Base-by-base conservation (phyloP, 2,888 invertebrate genomes). In the Serrognathus titanus region DNA sequence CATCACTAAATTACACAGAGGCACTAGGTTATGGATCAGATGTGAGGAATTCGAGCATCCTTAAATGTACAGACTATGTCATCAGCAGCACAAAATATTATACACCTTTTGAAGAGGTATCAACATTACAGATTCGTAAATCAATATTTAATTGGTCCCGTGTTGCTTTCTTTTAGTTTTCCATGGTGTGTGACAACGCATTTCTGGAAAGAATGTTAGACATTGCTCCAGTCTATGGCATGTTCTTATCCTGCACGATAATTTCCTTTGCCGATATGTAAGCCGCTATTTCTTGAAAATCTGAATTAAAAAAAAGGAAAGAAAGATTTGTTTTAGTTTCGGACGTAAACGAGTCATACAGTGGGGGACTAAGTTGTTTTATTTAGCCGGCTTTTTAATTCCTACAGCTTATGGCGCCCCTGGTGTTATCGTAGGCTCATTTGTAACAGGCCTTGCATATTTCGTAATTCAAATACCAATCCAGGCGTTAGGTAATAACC, bases 241-340 rank as follows among this genome's bases (percentile, higher is more conserved):
- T 48, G 11, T 7, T 60, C 13, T 20, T 60, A 8, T 51, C 39
- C 6, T 48, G 48, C 16, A 11, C 55, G 16, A 31, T 57, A 10
- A 48, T 50, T 39, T 55, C 57, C n/a, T 35, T 60, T 1, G 57
- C 47, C 9, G 60, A 60, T 45, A 38, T 60, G 60, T 60, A 57
- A 50, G 57, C n/a, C 24, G 8, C 2, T 13, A 24, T 48, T 48
- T 1, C 8, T 11, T 8, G 38, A n/a, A 24, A 35, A 35, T 31
- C 9, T n/a, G 37, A 8, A 48, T 12, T n/a, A 9, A 20, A 13
- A 11, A 31, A n/a, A 12, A 46, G 12, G n/a, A n/a, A n/a, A n/a
- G n/a, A n/a, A n/a, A n/a, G n/a, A n/a, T n/a, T n/a, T n/a, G 16
- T 56, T 52, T 31, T 24, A 59, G 59, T 20, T 36, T 48, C 16